These are phyloP conservation scores for Choloepus didactylus DNA, from an alignment of 2,797 vertebrate species.

Conservation along the genomic window DNA sequence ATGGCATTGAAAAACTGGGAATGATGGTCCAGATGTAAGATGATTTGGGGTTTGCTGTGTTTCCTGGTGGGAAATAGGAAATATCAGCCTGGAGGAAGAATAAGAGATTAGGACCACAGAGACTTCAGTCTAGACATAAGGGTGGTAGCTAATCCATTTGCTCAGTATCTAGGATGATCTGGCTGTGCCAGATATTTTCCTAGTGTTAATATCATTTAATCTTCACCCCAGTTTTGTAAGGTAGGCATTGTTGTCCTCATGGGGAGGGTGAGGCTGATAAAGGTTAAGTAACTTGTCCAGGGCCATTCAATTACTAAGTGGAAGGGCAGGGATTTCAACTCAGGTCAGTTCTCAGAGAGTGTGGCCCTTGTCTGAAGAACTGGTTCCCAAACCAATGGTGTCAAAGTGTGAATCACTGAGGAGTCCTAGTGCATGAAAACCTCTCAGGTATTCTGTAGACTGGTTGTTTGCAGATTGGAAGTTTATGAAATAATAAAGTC, in stretches of 20 bases:
- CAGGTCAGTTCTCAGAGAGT: not conserved
- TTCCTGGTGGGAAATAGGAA: slow-evolving; percentile 11
- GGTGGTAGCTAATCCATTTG: not conserved
- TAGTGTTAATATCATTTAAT: not conserved
- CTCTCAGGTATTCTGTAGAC: not conserved
- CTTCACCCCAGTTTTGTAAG: not conserved
- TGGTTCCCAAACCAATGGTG: not conserved
- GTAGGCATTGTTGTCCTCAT: not conserved
- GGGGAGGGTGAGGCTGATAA: not conserved
- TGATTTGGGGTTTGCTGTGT: not conserved
- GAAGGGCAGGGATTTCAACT: not conserved
- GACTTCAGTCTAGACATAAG: not conserved
- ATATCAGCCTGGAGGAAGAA: not conserved
- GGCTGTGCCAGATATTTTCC: not conserved
- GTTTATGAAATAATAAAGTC: not conserved
- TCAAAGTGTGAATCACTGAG: not conserved
- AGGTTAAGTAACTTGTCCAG: not conserved
- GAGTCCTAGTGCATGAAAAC: not conserved
- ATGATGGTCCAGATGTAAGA: not conserved
- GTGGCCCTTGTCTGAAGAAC: not conserved
- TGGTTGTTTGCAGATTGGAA: not conserved
- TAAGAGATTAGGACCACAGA: not conserved
- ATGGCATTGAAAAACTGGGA: not conserved
- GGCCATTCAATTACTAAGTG: not conserved
- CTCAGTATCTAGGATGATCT: not conserved